A percentile compares a stretch with the other conserved stretches of the same genome.
phyloP scores from a whole-genome alignment of 2,113 vertebrate species.

The Greenwoodochromis staneri region DNA sequence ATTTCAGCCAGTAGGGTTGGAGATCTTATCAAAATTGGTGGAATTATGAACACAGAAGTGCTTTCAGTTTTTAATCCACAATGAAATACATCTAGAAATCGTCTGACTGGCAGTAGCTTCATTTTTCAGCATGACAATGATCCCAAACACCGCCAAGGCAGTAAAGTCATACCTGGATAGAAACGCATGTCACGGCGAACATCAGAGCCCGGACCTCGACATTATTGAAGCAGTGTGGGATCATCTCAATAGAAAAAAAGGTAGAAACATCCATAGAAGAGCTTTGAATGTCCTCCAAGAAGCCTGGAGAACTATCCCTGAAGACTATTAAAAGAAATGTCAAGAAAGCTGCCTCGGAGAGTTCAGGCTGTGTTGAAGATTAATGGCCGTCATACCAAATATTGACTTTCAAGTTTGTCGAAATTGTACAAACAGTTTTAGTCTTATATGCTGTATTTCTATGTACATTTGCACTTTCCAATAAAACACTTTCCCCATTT shows the following conservation, averaged over 20 bases:
- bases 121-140: neutral
- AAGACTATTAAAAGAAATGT: neutral
- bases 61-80: neutral
- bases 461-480: neutral
- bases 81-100: neutral
- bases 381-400: neutral
- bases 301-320: neutral
- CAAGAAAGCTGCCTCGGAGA: neutral
- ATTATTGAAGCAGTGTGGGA: neutral
- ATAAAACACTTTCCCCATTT: neutral
- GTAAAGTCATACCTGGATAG: neutral
- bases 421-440: neutral
- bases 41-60: neutral
- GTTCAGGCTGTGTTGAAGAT: neutral
- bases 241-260: neutral
- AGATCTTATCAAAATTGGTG: neutral
- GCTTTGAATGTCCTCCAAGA: neutral
- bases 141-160: neutral
- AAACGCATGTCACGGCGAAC: rapidly evolving
- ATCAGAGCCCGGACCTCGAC: neutral
- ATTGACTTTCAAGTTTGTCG: neutral
- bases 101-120: neutral
- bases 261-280: neutral
- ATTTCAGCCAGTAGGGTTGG: neutral
- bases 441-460: neutral